These are phyloP conservation scores for Myzus persicae DNA, from an alignment of 1,140 invertebrate species.

Conservation along the genomic window DNA sequence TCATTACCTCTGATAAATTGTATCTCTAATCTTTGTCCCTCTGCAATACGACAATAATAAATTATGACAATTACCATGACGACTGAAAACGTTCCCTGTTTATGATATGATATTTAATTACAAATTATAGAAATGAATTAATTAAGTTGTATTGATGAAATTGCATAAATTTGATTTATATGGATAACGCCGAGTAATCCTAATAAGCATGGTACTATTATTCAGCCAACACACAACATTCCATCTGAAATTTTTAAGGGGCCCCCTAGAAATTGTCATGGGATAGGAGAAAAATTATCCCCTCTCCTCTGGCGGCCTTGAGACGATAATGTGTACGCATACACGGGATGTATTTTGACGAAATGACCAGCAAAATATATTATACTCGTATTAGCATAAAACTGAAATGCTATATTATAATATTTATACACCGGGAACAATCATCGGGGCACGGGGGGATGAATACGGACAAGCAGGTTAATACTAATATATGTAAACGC, in stretches of 20 bases:
- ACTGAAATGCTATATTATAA: neutral
- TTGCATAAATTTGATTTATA: too few relatives aligned
- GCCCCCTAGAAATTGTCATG: neutral
- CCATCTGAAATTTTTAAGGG: neutral
- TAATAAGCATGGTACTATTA: too few relatives aligned
- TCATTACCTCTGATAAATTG: too few relatives aligned
- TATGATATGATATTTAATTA: neutral
- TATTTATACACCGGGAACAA: neutral
- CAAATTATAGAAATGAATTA: neutral
- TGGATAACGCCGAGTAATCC: too few relatives aligned
- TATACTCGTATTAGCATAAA: too few relatives aligned
- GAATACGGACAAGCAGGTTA: neutral
- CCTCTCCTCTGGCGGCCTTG: too few relatives aligned
- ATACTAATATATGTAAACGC: constrained; percentile 16
- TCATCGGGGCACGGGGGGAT: neutral
- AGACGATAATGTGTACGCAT: neutral
- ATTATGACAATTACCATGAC: neutral
- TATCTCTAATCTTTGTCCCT: too few relatives aligned
- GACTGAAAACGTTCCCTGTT: neutral
- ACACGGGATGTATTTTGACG: neutral
- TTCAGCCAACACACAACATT: too few relatives aligned
- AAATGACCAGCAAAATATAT: neutral
- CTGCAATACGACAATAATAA: too few relatives aligned
- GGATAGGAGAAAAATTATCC: neutral
- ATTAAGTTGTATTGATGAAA: too few relatives aligned